Base-by-base conservation (phyloP, 2,888 invertebrate genomes). In the Sinopyrophorus schimmeli region DNA sequence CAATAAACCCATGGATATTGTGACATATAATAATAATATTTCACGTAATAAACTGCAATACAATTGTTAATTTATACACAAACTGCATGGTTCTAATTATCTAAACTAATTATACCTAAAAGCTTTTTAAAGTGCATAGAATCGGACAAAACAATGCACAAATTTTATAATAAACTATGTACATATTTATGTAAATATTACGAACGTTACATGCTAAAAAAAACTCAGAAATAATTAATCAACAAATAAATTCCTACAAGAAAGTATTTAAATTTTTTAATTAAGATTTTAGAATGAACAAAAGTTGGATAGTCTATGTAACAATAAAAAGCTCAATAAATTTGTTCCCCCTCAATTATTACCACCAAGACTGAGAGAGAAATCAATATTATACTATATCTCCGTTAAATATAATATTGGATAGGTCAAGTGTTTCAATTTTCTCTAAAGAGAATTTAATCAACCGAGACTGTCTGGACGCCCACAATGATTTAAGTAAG, bases 391-490 rank as follows among this genome's bases (percentile, higher is more conserved):
- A n/a, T 23, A 26, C 9, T 16, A 15, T 38, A 7, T 16, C 24
- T 9, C 38, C 26, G 27, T 38, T 27, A 9, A 21, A 9, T 7
- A 27, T 21, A 26, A 27, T n/a, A 46, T 51, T 16, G 18, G 61
- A 57, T 48, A 57, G 61, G 61, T 61, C 61, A 58, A 48, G 55
- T 49, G 54, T 34, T 41, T 32, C 21, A 42, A 50, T 54, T 47
- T 50, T 47, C 46, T 42, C 44, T 26, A 15, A 24, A 3, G 18
- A 26, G 32, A n/a, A n/a, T n/a, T n/a, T 41, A 28, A 27, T 17
- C 39, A 17, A 27, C 26, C 39, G 16, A 24, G 35, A 37, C 23
- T 23, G 50, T 42, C 47, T 37, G 34, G 30, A 39, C 47, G 37
- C 47, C 47, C 28, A 47, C 47, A n/a, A 47, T 16, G 26, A 21